A percentile compares a stretch with the other conserved stretches of the same genome.
Evolutionary conservation across 1,140 invertebrate species (phyloP).

Genomic region (Andrena cerasifolii): DNA sequence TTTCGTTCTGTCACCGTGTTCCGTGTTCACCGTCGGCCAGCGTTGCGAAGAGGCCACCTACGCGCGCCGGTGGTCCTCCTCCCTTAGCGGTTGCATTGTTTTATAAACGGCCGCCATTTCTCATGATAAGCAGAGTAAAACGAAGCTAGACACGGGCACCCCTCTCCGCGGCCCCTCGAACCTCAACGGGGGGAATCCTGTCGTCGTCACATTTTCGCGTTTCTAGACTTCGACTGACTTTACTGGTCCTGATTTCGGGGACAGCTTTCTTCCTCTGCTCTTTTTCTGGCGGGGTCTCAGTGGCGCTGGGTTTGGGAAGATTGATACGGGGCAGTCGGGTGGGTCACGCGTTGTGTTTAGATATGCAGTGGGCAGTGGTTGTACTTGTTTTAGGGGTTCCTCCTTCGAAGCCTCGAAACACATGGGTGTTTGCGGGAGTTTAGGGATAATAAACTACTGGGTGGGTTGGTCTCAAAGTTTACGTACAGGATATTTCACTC

Average conservation of each 20-base stretch:
- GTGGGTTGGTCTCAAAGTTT: too few species aligned
- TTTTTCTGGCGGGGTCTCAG: not conserved
- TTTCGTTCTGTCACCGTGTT: slow-evolving; percentile 81
- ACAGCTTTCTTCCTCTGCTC: not conserved
- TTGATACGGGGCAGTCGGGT: too few species aligned
- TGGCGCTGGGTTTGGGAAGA: too few species aligned
- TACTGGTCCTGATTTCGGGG: not conserved
- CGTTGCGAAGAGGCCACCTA: slow-evolving; percentile 77
- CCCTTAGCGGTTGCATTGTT: slow-evolving; percentile 73
- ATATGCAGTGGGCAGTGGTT: too few species aligned
- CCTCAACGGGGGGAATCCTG: slow-evolving; percentile 49
- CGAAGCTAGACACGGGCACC: slow-evolving; percentile 70
- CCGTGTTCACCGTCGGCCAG: slow-evolving; percentile 71
- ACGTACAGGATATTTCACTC: too few species aligned
- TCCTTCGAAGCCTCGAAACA: too few species aligned
- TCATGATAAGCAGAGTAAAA: slow-evolving; percentile 78
- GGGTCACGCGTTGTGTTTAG: too few species aligned
- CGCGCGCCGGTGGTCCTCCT: slow-evolving; percentile 71
- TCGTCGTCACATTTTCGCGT: slow-evolving; percentile 49
- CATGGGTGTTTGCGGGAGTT: too few species aligned
- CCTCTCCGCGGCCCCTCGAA: slow-evolving; percentile 46
- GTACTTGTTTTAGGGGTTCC: too few species aligned
- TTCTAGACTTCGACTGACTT: not conserved
- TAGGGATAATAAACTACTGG: too few species aligned
- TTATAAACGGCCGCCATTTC: slow-evolving; percentile 77